Conservation (phyloP, 2,113 vertebrate species). For the Cavia aperea region DNA sequence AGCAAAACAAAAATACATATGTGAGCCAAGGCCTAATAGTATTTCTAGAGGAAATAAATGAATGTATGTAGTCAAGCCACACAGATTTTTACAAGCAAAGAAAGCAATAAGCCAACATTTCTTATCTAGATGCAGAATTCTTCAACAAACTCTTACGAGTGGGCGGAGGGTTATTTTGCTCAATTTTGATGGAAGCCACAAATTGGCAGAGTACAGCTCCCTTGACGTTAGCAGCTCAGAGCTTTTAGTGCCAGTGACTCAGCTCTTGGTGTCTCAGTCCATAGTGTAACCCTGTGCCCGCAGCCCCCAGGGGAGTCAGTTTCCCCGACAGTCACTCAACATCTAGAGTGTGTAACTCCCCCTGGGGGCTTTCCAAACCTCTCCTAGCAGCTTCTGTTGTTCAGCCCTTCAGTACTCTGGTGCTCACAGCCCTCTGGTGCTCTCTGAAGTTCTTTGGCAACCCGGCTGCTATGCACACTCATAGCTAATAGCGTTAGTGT, state of each 20-base stretch:
- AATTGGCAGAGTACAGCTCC: not conserved
- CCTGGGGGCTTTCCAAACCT: not conserved
- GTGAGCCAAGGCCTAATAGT: not conserved
- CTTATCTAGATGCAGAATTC: not conserved
- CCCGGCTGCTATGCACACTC: not conserved
- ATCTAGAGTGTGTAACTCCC: not conserved
- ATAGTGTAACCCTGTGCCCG: not conserved
- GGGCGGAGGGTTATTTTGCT: not conserved
- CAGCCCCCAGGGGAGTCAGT: not conserved
- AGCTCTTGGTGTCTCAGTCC: not conserved
- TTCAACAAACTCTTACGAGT: not conserved
- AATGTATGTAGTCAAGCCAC: not conserved
- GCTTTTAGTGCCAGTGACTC: not conserved
- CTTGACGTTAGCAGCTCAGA: not conserved
- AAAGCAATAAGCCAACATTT: not conserved
- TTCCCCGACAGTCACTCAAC: not conserved
- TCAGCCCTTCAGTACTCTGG: not conserved
- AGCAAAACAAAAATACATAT: too few species aligned
- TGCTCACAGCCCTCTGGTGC: not conserved
- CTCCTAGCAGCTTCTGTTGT: not conserved
- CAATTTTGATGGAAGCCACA: not conserved
- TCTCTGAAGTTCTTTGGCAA: not conserved
- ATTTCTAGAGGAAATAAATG: too few species aligned
- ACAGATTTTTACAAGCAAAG: not conserved
- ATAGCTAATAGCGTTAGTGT: not conserved